phyloP scores from a whole-genome alignment of 1,140 invertebrate species.

The Drosophila mojavensis region DNA sequence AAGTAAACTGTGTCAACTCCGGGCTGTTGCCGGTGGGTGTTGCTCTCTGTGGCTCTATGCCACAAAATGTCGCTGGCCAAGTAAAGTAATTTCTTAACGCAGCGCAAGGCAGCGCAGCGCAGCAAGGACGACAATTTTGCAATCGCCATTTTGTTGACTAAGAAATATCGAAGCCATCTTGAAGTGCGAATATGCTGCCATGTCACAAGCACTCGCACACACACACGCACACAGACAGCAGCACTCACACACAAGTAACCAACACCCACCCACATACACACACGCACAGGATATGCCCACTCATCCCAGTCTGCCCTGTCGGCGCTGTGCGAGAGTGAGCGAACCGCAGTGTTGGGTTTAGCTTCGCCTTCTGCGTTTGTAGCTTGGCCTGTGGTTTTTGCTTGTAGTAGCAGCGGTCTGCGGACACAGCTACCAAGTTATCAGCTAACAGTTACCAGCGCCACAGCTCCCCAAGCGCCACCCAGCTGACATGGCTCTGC shows the following conservation, averaged over 20 bases:
- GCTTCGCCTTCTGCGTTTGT: conserved; percentile 47
- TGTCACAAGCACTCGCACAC: conserved; percentile 49
- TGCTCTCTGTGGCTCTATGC: conserved; percentile 27
- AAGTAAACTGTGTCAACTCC: conserved; percentile 80
- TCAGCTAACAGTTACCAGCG: conserved; percentile 25
- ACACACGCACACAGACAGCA: conserved; percentile 12
- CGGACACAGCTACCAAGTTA: conserved; percentile 50
- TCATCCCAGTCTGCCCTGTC: conserved; percentile 12
- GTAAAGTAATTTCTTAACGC: conserved; percentile 63
- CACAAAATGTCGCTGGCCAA: conserved; percentile 60
- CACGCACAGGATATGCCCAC: conserved; percentile 50
- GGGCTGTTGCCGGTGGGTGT: conserved; percentile 20
- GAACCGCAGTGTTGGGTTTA: conserved; percentile 52
- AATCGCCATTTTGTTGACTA: conserved; percentile 82
- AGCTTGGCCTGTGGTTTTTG: conserved; percentile 63
- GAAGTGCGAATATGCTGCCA: conserved; percentile 75
- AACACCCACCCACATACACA: conserved; percentile 7
- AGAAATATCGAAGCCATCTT: conserved; percentile 82
- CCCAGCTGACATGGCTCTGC: neutral
- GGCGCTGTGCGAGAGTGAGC: neutral
- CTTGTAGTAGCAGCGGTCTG: conserved; percentile 70
- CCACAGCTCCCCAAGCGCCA: neutral
- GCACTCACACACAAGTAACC: conserved; percentile 14
- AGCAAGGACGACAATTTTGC: conserved; percentile 73
- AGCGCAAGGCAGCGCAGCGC: conserved; percentile 17